Conservation (phyloP, 92 coral and sea anemone genomes). For the Virgularia gustaviana region DNA sequence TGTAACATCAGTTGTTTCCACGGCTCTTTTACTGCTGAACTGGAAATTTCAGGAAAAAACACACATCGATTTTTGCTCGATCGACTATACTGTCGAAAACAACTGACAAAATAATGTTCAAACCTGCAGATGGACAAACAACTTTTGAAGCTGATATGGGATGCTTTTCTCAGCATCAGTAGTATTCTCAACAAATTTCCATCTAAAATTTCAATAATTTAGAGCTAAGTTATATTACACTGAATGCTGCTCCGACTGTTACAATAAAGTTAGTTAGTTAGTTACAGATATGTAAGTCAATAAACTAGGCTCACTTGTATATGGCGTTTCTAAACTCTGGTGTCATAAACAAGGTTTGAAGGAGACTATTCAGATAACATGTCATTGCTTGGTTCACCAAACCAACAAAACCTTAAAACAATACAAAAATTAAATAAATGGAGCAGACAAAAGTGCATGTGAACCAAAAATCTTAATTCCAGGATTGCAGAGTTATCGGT, state of each 20-base stretch:
- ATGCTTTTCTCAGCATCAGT: slow-evolving; percentile 77
- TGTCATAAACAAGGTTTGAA: slow-evolving; percentile 92
- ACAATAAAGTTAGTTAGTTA: too few relatives aligned
- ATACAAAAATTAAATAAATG: background rate
- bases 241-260: background rate
- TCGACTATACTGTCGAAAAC: background rate
- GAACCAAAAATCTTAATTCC: background rate
- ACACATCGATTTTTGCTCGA: background rate
- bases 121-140: slow-evolving; percentile 93
- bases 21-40: slow-evolving; percentile 88
- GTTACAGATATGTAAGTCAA: too few relatives aligned
- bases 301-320: slow-evolving; percentile 91
- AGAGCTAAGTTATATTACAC: background rate
- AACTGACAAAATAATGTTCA: too few relatives aligned
- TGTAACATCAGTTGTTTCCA: slow-evolving; percentile 97
- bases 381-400: slow-evolving; percentile 99
- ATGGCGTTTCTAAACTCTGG: slow-evolving; percentile 99
- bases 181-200: slow-evolving; percentile 74
- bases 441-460: background rate
- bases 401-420: slow-evolving; percentile 80
- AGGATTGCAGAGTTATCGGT: too few relatives aligned
- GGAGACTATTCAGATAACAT: slow-evolving; percentile 88
- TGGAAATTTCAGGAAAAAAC: slow-evolving; percentile 2
- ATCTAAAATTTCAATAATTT: slow-evolving; percentile 39
- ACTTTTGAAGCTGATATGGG: slow-evolving; percentile 85